Evolutionary conservation across 2,888 invertebrate genomes (phyloP).

Genomic region (Pheosia gnoma): DNA sequence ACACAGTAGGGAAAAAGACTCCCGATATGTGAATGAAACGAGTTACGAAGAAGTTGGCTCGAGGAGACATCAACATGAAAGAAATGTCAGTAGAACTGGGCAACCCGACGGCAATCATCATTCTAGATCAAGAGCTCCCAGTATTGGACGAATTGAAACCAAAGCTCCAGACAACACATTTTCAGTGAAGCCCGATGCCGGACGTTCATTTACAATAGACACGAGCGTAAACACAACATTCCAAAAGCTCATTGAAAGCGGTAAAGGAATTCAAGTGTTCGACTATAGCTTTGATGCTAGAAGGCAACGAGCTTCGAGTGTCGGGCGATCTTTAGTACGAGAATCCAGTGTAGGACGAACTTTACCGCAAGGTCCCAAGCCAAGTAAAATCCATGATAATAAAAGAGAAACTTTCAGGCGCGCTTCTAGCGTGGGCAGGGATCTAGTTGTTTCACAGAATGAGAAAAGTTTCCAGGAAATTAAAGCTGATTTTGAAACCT

Average conservation of each 20-base stretch:
- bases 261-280: constrained; percentile 43
- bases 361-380: constrained; percentile 9
- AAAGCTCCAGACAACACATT: constrained; percentile 40
- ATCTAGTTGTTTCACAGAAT: constrained; percentile 30
- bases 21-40: constrained; percentile 38
- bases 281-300: constrained; percentile 56
- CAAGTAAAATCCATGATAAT: constrained; percentile 14
- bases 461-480: constrained; percentile 61
- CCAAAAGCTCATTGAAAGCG: constrained; percentile 51
- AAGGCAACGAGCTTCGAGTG: constrained; percentile 68
- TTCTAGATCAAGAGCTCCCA: constrained; percentile 37
- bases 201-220: constrained; percentile 67
- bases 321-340: constrained; percentile 57
- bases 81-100: constrained; percentile 42
- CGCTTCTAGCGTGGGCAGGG: constrained; percentile 69
- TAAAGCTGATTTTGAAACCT: constrained; percentile 68
- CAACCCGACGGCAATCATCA: constrained; percentile 15
- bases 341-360: constrained; percentile 38
- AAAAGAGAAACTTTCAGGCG: constrained; percentile 51
- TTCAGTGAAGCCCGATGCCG: constrained; percentile 53
- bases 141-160: constrained; percentile 33
- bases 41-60: constrained; percentile 39
- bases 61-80: constrained; percentile 48
- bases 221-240: constrained; percentile 70
- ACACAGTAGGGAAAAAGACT: constrained; percentile 3